A percentile compares a stretch with the other conserved stretches of the same genome.
Conservation (phyloP, 2,113 vertebrate genomes). For the Lepidothrix coronata region DNA sequence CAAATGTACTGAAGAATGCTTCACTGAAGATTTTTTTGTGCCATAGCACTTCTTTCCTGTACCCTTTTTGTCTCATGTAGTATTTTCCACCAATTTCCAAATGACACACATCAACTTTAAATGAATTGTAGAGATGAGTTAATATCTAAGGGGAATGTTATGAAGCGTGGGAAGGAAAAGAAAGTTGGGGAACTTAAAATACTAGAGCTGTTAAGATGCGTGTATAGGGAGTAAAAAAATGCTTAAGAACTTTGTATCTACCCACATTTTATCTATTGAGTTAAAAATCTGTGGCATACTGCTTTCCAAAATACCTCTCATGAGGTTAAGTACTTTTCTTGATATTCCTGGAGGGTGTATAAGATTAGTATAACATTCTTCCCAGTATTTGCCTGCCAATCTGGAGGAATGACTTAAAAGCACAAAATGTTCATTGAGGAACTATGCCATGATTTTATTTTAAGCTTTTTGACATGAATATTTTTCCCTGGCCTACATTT, state of each 20-base stretch:
- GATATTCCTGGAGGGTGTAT: background rate
- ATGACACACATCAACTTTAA: background rate
- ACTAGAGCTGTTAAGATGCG: background rate
- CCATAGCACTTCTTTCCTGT: background rate
- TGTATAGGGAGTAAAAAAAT: background rate
- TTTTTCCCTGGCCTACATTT: background rate
- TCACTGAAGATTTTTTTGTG: background rate
- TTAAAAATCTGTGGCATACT: background rate
- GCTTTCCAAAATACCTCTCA: background rate
- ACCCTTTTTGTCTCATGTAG: background rate
- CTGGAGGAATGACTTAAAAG: background rate
- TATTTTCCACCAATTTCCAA: background rate
- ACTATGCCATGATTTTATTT: background rate
- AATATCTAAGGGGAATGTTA: background rate
- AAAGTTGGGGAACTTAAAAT: background rate
- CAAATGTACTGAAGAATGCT: background rate
- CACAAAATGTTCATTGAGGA: conserved; percentile 2
- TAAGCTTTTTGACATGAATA: background rate
- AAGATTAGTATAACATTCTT: background rate
- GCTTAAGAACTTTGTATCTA: background rate
- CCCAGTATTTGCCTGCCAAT: background rate
- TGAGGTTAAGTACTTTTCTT: background rate
- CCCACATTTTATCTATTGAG: background rate
- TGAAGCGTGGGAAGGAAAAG: background rate
- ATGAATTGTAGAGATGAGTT: background rate